Base-by-base conservation (phyloP, 2,888 invertebrate species). In the Mamestra brassicae region DNA sequence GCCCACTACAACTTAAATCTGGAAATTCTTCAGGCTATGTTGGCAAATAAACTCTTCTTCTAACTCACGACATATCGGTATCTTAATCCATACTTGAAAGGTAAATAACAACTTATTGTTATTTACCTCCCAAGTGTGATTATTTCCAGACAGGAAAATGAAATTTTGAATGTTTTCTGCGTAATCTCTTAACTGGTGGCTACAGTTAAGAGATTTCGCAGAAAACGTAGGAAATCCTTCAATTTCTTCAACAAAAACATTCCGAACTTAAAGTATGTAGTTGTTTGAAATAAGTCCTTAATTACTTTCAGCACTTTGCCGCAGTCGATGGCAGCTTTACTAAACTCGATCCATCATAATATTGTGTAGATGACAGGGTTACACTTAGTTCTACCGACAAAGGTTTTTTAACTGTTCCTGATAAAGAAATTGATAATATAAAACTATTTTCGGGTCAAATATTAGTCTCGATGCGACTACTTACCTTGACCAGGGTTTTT, bases 311-410 rank as follows among this genome's bases (percentile, higher is more conserved):
- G 77, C 65, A 69, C 71, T 71, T 60, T 57, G 15, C 17, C 36
- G 15, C 57, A 68, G 61, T 68, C 26, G 55, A 10, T n/a, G 60
- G 67, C 36, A n/a, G 54, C 64, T 69, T 58, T n/a, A 45, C 61
- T 42, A 63, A 70, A 64, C 64, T 72, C 68, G 36, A 74, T 82
- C 74, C 71, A 81, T 84, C 77, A 85, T 84, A 76, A 73, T 67
- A 69, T 68, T 68, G 45, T 71, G 42, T 50, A 38, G 60, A 15
- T 57, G 77, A 68, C 64, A 68, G 47, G 60, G 47, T 71, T 36
- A 61, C 36, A 55, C 64, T 81, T 42, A 57, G 45, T 38, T 50
- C 17, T 50, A 45, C 26, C 8, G 15, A 57, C 36, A 65, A 58
- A 71, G 60, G 54, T 13, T 42, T 69, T 74, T 63, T 63, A 64